Evolutionary conservation across 2,113 vertebrate species (phyloP).

Genomic region (Nycticebus coucang): DNA sequence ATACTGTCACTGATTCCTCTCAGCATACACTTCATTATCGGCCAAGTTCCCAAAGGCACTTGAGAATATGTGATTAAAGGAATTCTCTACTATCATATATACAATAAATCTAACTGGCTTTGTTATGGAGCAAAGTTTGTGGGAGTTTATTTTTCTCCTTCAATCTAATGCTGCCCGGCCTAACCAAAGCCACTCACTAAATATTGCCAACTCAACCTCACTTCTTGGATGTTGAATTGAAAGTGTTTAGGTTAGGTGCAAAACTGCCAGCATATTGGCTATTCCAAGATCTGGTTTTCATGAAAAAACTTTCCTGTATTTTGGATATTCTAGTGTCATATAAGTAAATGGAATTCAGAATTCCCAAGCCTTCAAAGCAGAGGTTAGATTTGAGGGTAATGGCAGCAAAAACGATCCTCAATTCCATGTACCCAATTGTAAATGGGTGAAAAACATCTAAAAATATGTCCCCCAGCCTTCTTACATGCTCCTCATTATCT

Average conservation of each 20-base stretch:
- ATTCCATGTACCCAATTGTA: not conserved
- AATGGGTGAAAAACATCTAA: not conserved
- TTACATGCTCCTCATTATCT: slow-evolving; percentile 3
- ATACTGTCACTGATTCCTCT: slow-evolving; percentile 58
- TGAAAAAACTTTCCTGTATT: not conserved
- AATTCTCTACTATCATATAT: slow-evolving; percentile 68
- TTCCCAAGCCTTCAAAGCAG: not conserved
- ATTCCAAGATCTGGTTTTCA: not conserved
- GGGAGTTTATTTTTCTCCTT: not conserved
- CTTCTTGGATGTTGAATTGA: slow-evolving; percentile 8
- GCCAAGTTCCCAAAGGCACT: slow-evolving; percentile 71
- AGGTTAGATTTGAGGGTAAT: not conserved
- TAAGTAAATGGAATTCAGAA: not conserved
- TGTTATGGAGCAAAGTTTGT: slow-evolving; percentile 57
- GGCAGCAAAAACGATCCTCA: not conserved
- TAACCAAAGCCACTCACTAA: slow-evolving; percentile 27
- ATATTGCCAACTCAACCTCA: not conserved
- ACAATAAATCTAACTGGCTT: slow-evolving; percentile 69
- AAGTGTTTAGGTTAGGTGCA: not conserved
- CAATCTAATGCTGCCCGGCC: slow-evolving; percentile 40
- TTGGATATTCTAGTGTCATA: slow-evolving; percentile 9
- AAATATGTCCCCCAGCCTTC: not conserved
- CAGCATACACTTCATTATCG: slow-evolving; percentile 67
- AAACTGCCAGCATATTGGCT: not conserved
- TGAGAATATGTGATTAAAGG: slow-evolving; percentile 72